Evolutionary conservation across 1,140 invertebrate species (phyloP), one percentile per base, ranked within the genome.

Genomic region (Heterodera schachtii): DNA sequence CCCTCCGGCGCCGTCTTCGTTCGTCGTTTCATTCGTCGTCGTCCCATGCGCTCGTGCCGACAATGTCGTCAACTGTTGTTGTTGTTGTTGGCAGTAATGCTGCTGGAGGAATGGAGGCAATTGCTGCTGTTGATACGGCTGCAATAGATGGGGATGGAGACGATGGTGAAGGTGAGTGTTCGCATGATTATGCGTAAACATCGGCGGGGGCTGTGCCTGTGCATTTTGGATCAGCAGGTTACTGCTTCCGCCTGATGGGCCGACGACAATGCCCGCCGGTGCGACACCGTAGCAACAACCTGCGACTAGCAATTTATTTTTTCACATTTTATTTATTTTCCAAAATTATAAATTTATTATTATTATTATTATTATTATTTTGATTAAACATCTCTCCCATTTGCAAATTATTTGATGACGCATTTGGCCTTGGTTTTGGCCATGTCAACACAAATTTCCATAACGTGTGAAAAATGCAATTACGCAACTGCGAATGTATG

Each of bases 191-290:
- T 41, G 13, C 69, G 11, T 3, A 41, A 71, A 46, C 69, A 19
- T n/a, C 21, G 13, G 69, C 21, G 76, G 76, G 44, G 69, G 64
- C 46, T 70, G 64, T 11, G 21, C 21, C 11, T 67, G 64, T n/a
- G 70, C 31, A 60, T 60, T 60, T n/a, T 46, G 76, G 7, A 49
- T 47, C 76, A 78, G 47, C 70, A 78, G 46, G 70, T 78, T 78
- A 4, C 31, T 60, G 57, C 57, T 60, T 11, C 57, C 57, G 19
- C 57, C 41, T 7, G 49, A 16, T 41, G 76, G 31, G 3, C 76
- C n/a, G n/a, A n/a, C 76, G 6, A 52, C 76, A 41, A 67, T 64
- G 31, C 76, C 76, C n/a, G 75, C 67, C 13, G 76, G 41, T 5
- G 49, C 43, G 31, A 64, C 47, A 69, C 76, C 57, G 44, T 66